phyloP scores from a whole-genome alignment of 2,113 vertebrate genomes.

The Neolamprologus toae region DNA sequence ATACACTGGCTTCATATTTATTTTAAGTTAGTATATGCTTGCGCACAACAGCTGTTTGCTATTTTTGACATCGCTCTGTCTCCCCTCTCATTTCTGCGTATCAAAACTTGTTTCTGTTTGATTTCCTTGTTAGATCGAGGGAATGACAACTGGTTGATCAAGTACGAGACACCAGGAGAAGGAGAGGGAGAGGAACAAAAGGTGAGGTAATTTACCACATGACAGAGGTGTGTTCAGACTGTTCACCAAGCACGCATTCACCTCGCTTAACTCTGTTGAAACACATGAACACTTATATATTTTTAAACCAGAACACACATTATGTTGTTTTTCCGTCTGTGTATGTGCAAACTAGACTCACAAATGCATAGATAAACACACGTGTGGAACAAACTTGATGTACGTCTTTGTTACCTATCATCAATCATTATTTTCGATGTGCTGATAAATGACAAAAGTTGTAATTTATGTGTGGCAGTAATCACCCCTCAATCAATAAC shows the following conservation, averaged over 20 bases:
- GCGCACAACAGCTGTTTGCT: background rate
- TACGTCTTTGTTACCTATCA: background rate
- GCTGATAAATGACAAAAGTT: background rate
- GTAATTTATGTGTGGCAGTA: background rate
- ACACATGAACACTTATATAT: background rate
- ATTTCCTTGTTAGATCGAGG: conserved; percentile 80
- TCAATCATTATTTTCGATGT: background rate
- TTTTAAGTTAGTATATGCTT: background rate
- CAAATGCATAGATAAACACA: background rate
- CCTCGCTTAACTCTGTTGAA: background rate
- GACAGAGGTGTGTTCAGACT: background rate
- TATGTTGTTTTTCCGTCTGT: background rate
- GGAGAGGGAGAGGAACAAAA: conserved; percentile 64
- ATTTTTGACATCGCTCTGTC: accelerated
- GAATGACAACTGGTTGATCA: conserved; percentile 97
- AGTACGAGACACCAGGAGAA: conserved; percentile 80
- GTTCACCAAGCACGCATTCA: background rate
- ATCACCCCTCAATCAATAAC: conserved; percentile 16
- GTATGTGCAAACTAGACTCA: background rate
- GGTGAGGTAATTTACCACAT: conserved; percentile 58
- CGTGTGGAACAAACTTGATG: background rate
- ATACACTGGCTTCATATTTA: background rate
- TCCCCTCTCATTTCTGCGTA: background rate
- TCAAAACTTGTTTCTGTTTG: background rate
- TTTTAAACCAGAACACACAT: background rate